Conservation (phyloP, 2,888 invertebrate genomes). For the Drosophila quinaria region DNA sequence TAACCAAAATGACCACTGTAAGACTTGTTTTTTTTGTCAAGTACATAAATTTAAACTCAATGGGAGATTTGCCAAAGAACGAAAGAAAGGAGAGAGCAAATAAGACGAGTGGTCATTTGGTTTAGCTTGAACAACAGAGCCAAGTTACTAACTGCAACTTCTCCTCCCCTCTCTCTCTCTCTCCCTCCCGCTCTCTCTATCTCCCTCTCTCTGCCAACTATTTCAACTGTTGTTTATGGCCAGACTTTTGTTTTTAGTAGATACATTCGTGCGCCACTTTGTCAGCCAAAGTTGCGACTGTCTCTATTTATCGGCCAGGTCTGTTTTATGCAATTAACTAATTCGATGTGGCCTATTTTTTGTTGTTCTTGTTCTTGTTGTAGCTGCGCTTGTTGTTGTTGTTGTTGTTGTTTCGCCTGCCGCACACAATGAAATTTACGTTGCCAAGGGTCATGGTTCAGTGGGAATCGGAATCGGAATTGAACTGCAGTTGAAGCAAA, state of each 20-base stretch:
- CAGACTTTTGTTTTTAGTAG: constrained; percentile 34
- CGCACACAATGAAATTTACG: constrained; percentile 67
- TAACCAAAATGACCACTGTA: neutral
- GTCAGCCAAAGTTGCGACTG: constrained; percentile 46
- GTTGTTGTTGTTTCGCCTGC: neutral
- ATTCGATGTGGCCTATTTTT: constrained; percentile 65
- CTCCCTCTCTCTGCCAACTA: neutral
- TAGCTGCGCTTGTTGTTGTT: constrained; percentile 32
- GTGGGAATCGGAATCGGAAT: neutral
- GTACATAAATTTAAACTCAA: constrained; percentile 67
- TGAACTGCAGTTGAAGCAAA: constrained; percentile 50
- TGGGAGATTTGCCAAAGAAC: constrained; percentile 62
- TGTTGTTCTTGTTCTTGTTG: constrained; percentile 11
- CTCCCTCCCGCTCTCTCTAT: neutral
- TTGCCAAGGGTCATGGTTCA: constrained; percentile 74
- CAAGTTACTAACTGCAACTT: constrained; percentile 44
- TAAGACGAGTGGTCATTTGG: constrained; percentile 55
- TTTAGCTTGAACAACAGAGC: constrained; percentile 34
- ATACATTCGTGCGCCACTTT: constrained; percentile 52
- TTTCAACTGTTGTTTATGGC: constrained; percentile 59
- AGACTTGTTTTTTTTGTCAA: constrained; percentile 49
- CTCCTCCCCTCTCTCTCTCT: neutral
- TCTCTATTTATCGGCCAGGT: constrained; percentile 57
- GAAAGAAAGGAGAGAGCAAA: constrained; percentile 52
- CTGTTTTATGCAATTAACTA: constrained; percentile 79